These are phyloP conservation scores for Anseranas semipalmata DNA, from an alignment of 2,113 vertebrate genomes.

Conservation along the genomic window DNA sequence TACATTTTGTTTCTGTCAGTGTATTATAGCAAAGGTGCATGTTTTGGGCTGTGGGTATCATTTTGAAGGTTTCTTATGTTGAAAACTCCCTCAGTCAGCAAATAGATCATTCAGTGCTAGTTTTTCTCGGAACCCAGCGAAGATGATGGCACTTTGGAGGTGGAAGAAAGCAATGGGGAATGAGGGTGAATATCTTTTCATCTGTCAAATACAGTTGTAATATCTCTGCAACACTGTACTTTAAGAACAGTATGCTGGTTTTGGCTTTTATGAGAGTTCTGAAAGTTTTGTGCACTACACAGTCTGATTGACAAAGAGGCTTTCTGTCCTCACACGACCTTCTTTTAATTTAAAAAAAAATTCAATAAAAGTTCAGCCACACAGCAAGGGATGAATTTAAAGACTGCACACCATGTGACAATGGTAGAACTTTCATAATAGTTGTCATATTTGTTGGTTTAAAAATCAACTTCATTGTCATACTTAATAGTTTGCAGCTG, in stretches of 20 bases:
- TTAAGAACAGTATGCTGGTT: conserved; percentile 6
- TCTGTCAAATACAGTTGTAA: conserved; percentile 34
- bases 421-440: conserved; percentile 72
- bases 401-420: conserved; percentile 69
- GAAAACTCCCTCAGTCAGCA: conserved; percentile 17
- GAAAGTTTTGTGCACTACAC: conserved; percentile 44
- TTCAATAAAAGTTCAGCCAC: conserved; percentile 72
- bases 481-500: conserved; percentile 74
- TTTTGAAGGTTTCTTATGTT: background rate
- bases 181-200: conserved; percentile 8
- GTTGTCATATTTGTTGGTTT: conserved; percentile 70
- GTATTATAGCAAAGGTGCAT: background rate
- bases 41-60: background rate
- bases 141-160: conserved; percentile 6
- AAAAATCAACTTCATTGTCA: conserved; percentile 71
- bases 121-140: conserved; percentile 37
- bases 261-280: conserved; percentile 47
- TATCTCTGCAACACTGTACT: conserved; percentile 28
- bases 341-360: conserved; percentile 48
- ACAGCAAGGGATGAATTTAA: conserved; percentile 70
- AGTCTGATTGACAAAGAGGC: conserved; percentile 54
- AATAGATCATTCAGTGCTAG: background rate
- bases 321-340: conserved; percentile 68
- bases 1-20: background rate
- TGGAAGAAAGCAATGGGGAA: background rate